Evolutionary conservation across 2,888 invertebrate genomes (phyloP), one percentile per base, ranked within the genome.

Genomic region (Cryptocheilus praepositus): DNA sequence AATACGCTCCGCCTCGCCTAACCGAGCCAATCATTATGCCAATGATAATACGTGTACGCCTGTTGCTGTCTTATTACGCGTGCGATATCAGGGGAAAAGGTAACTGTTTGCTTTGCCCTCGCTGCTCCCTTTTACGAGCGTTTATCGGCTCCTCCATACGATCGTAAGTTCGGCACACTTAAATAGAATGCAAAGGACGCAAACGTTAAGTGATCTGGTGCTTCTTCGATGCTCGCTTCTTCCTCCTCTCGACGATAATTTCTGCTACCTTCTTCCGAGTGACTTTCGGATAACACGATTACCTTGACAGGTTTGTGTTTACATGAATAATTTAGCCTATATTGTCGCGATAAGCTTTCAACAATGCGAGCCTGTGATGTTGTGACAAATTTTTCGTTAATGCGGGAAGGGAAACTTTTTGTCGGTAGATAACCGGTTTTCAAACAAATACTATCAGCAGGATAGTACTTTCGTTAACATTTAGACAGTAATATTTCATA

Each of bases 1-100:
- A 36, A 36, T 11, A 7, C 11, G 8, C 18, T 57, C 5, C 45
- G 19, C 22, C 44, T 21, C 25, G 45, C 25, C 52, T 62, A 62
- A 56, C 58, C 52, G 44, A 64, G 54, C 53, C 55, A n/a, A 58
- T 64, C 58, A 66, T 61, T 54, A 66, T 66, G 65, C 65, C 65
- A 66, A 51, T 56, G 61, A 66, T 66, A 55, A 66, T 66, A 46
- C 65, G 55, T 36, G 28, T 46, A 54, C 61, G 55, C 51, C 58
- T 61, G 65, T 49, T 56, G 43, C 45, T 61, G 55, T 61, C 36
- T 28, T 49, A 36, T 49, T 55, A 55, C 53, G 18, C 44, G 22
- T 25, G n/a, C 59, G 54, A 59, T 66, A 61, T 55, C 49, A 49
- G 58, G 5, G n/a, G 16, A 46, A 66, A 61, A 66, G 61, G 65